Evolutionary conservation across 92 coral and sea anemone species (phyloP), one percentile per base, ranked within the genome.

Genomic region (Paragorgia papillata): DNA sequence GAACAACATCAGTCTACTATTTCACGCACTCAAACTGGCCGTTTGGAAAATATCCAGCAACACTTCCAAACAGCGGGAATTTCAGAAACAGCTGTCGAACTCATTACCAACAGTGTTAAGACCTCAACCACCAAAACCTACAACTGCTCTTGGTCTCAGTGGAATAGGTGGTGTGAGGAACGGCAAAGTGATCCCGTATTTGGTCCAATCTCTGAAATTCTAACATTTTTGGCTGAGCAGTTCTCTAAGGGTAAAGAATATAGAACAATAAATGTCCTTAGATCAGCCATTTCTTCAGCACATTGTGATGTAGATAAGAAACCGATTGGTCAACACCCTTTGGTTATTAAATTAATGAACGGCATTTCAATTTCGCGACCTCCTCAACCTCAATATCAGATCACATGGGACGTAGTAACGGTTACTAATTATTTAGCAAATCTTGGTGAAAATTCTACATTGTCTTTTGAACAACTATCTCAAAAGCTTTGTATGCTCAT

Each of bases 361-460:
- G 81, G 90, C 19, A 73, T 82, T 0, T 82, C 73, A 6, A 86
- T 73, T 13, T 43, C 57, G 20, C 48, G 73, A 19, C 91, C 88
- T 39, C 91, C 91, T 12, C 85, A 43, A 13, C 88, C 82, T 53
- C n/a, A 82, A 53, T 86, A 86, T 67, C 68, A 83, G 6, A 37
- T 34, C 28, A 40, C 83, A 18, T 86, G 84, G 84, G 85, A 79
- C 22, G 85, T 83, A 0, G 41, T 66, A 21, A 29, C 50, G 41
- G 80, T 79, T n/a, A 50, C 80, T 27, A 0, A 24, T 28, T 46
- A 17, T 43, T 51, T 40, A n/a, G n/a, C n/a, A n/a, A n/a, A n/a
- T n/a, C n/a, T 76, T 17, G 85, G 82, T 19, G 69, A 61, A 12
- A 86, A 86, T 50, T 32, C 39, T n/a, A 19, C 55, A 0, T 43